Percentiles rank a stretch among this genome's conserved stretches.
Evolutionary conservation across 2,113 vertebrate genomes (phyloP).

Genomic region (Scomber scombrus): DNA sequence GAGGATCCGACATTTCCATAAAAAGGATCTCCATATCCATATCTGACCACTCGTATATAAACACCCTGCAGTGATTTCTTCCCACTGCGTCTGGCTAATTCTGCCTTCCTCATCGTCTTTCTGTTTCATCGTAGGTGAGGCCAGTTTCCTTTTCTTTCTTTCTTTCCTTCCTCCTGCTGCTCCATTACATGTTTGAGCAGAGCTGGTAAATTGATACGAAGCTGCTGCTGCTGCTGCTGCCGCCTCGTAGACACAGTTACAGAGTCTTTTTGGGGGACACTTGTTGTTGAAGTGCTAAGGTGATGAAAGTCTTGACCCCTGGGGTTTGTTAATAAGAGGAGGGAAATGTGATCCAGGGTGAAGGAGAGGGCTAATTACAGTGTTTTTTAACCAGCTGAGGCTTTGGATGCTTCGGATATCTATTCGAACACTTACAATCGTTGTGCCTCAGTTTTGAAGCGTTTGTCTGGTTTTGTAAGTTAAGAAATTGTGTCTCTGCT

Average conservation of each 20-base stretch:
- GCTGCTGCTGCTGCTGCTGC: background rate
- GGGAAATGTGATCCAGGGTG: conserved; percentile 24
- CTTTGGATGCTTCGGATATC: background rate
- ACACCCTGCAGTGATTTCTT: conserved; percentile 20
- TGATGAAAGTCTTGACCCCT: conserved; percentile 45
- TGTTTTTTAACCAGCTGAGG: background rate
- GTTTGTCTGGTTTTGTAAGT: background rate
- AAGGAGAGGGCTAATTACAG: conserved; percentile 1
- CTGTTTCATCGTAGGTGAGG: conserved; percentile 70
- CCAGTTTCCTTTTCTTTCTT: conserved; percentile 26
- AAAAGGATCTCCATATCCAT: conserved; percentile 71
- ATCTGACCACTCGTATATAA: conserved; percentile 57
- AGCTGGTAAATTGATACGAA: background rate
- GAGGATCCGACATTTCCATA: conserved; percentile 80
- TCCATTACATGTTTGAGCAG: background rate
- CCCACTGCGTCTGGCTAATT: conserved; percentile 33
- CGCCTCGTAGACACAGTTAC: background rate
- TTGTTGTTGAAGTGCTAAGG: conserved; percentile 19
- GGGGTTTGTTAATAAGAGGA: conserved; percentile 29
- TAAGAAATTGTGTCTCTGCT: background rate
- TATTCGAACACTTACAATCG: background rate
- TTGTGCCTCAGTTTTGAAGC: background rate
- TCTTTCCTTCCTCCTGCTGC: conserved; percentile 6
- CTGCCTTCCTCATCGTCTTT: conserved; percentile 54
- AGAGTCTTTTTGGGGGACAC: conserved; percentile 12